Base-by-base conservation (phyloP, 2,113 vertebrate species). In the Dipodomys stephensi region DNA sequence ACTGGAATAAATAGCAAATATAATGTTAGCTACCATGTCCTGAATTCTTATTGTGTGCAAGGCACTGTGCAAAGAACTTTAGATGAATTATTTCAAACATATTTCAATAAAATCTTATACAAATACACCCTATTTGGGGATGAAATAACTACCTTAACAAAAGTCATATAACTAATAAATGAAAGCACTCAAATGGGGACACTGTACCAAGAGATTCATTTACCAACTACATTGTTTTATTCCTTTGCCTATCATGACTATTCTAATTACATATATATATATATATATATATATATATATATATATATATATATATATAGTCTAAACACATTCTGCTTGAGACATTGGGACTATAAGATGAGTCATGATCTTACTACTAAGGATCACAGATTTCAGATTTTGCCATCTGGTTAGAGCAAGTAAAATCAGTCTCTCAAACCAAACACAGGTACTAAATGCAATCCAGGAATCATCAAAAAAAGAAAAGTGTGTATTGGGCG, bases 21-120 rank as follows among this genome's bases (percentile, higher is more conserved):
- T 23, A 91, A 65, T 67, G 68, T 87, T 57, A 93, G 23, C 68
- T 74, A 49, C 25, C 25, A 53, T 16, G 18, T 32, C 0, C 23
- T 83, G 35, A 80, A 94, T 83, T 93, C 6, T 72, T 27, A 84
- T 73, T 79, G 67, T 28, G 30, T 91, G 27, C 35, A 39, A 93
- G 25, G 11, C 11, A 71, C 27, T 93, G 28, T 82, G 20, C 12
- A 83, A 85, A 80, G 30, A 30, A 87, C 25, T 89, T 91, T 53
- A 62, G 3, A 1, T 49, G 10, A 83, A 25, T 76, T 73, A 87
- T 35, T 91, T 62, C 22, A 86, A 83, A 57, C 46, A 44, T 88
- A 1, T 83, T 83, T 81, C 73, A 87, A 76, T 23, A 72, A 85
- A 88, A 39, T 15, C 22, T 86, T 9, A 27, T 28, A 65, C 19